phyloP scores from a whole-genome alignment of 37 sponge, comb jelly and placozoan genomes.

The Chondrilla cf. caribensis region DNA sequence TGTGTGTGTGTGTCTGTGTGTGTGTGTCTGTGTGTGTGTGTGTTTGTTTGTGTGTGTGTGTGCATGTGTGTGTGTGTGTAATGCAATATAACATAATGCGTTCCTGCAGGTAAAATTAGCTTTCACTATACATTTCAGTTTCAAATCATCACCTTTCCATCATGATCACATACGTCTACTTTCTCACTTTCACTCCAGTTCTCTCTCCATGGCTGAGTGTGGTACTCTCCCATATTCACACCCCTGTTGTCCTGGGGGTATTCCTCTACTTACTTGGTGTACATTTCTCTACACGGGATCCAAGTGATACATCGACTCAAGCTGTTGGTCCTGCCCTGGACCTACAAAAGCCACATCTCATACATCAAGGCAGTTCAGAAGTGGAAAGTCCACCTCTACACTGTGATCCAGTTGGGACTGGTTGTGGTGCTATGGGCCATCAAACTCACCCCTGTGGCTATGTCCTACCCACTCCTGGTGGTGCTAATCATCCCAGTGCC shows the following conservation, averaged over 20 bases:
- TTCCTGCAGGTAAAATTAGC: background rate
- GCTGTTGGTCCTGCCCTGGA: slow-evolving; percentile 55
- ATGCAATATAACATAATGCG: too few species aligned
- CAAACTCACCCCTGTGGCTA: slow-evolving; percentile 51
- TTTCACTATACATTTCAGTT: too few species aligned
- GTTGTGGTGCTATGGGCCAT: slow-evolving; percentile 53
- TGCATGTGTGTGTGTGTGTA: too few species aligned
- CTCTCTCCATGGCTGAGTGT: slow-evolving; percentile 36
- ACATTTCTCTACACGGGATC: slow-evolving; percentile 53
- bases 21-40: too few species aligned
- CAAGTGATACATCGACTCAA: slow-evolving; percentile 53
- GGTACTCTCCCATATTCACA: slow-evolving; percentile 51
- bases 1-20: too few species aligned
- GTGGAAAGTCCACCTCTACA: slow-evolving; percentile 2
- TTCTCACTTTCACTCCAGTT: too few species aligned
- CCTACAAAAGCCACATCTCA: slow-evolving; percentile 57
- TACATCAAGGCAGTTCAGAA: slow-evolving; percentile 8
- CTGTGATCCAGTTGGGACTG: slow-evolving; percentile 33
- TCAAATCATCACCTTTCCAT: too few species aligned
- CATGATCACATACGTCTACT: too few species aligned
- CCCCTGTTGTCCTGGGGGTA: slow-evolving; percentile 64
- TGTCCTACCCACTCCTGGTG: slow-evolving; percentile 55
- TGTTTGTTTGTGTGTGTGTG: too few species aligned
- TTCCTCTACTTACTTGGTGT: slow-evolving; percentile 75
- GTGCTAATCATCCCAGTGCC: slow-evolving; percentile 48